Evolutionary conservation across 1,140 invertebrate genomes (phyloP).

Genomic region (Caenorhabditis brenneri): DNA sequence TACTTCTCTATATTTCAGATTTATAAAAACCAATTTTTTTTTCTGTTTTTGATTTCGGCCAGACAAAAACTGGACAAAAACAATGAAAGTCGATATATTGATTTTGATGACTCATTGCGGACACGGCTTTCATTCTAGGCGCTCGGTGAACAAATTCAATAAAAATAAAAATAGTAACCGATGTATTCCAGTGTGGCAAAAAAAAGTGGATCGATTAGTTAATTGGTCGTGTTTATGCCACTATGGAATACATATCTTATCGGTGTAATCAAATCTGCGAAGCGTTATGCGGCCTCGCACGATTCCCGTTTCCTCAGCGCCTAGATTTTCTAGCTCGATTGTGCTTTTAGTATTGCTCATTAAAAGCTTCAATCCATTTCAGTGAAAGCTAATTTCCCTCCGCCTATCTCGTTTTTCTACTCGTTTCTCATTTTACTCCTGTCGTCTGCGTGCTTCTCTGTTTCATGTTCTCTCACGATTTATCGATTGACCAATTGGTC

Average conservation of each 20-base stretch:
- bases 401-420: not conserved
- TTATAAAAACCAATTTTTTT: not conserved
- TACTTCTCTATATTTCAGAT: too few relatives aligned
- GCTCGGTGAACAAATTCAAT: not conserved
- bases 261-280: not conserved
- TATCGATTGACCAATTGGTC: constrained; percentile 18
- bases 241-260: constrained; percentile 3
- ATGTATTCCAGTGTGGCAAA: not conserved
- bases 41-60: not conserved
- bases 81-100: constrained; percentile 28
- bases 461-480: not conserved
- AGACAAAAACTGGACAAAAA: not conserved
- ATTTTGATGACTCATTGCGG: constrained; percentile 12
- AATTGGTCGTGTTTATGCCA: not conserved
- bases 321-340: not conserved
- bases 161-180: not conserved
- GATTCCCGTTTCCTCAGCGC: not conserved
- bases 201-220: not conserved
- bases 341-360: not conserved
- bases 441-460: not conserved
- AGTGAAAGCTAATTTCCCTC: not conserved
- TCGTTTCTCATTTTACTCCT: not conserved
- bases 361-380: not conserved
- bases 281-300: not conserved
- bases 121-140: not conserved